A percentile compares a stretch with the other conserved stretches of the same genome.
Evolutionary conservation across 1,140 invertebrate genomes (phyloP).

Genomic region (Aphis craccivora): DNA sequence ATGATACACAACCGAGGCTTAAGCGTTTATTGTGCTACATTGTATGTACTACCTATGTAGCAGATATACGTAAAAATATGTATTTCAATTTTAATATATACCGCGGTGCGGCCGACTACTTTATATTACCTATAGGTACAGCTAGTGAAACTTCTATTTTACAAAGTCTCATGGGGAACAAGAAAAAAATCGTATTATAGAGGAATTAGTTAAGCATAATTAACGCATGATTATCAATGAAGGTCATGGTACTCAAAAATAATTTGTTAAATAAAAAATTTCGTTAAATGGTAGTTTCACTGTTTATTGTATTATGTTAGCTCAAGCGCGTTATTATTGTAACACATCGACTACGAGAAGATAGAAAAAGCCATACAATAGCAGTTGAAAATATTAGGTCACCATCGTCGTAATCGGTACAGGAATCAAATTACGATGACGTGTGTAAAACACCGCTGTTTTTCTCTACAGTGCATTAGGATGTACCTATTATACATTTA

Average conservation of each 20-base stretch:
- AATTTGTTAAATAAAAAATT: too few relatives aligned
- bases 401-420: slow-evolving; percentile 34
- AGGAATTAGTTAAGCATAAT: too few relatives aligned
- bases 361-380: slow-evolving; percentile 16
- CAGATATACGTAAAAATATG: not conserved
- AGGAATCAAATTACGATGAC: slow-evolving; percentile 32
- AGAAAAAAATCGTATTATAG: too few relatives aligned
- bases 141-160: too few relatives aligned
- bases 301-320: not conserved
- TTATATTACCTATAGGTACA: not conserved
- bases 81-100: not conserved
- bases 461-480: not conserved
- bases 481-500: not conserved
- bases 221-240: too few relatives aligned
- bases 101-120: not conserved
- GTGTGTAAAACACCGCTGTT: too few relatives aligned
- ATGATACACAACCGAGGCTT: not conserved
- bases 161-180: too few relatives aligned
- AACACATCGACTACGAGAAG: not conserved
- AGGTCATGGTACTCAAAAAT: too few relatives aligned
- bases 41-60: not conserved
- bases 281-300: too few relatives aligned
- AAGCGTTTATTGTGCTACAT: not conserved
- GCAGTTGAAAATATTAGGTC: slow-evolving; percentile 40
- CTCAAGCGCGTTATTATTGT: not conserved